phyloP scores from a whole-genome alignment of 1,140 invertebrate genomes.

The Brachionus calyciflorus region DNA sequence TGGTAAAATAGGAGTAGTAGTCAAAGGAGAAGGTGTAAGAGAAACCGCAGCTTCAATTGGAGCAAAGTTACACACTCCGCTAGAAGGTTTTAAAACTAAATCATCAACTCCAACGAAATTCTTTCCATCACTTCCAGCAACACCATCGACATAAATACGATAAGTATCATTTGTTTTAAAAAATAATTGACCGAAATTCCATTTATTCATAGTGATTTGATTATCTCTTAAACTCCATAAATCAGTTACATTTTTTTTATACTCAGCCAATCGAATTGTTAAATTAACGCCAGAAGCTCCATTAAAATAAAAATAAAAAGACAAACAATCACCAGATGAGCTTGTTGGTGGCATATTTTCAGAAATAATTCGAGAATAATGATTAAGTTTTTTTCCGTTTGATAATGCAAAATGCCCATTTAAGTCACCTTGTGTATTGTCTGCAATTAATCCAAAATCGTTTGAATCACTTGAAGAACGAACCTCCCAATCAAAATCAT shows the following conservation, averaged over 20 bases:
- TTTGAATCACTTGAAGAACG: background rate
- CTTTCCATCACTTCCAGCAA: background rate
- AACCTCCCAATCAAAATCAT: slow-evolving; percentile 49
- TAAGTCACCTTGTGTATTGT: slow-evolving; percentile 3
- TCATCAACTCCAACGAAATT: slow-evolving; percentile 9
- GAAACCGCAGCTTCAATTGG: background rate
- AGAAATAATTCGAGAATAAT: background rate
- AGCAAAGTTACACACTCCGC: background rate
- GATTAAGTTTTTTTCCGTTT: slow-evolving; percentile 6
- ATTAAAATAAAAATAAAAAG: slow-evolving; percentile 53
- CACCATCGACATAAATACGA: background rate
- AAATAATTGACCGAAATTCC: slow-evolving; percentile 33
- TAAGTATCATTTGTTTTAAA: slow-evolving; percentile 13
- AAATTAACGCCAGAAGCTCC: slow-evolving; percentile 12
- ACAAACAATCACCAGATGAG: background rate
- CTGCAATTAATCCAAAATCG: slow-evolving; percentile 9
- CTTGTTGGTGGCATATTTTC: slow-evolving; percentile 36
- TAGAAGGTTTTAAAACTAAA: slow-evolving; percentile 2
- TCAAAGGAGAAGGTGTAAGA: background rate
- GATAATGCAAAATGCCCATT: slow-evolving; percentile 21
- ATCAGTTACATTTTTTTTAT: background rate
- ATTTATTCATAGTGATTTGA: background rate
- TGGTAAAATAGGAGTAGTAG: background rate
- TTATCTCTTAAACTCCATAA: background rate
- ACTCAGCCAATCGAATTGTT: background rate